Base-by-base conservation (phyloP, 2,797 vertebrate species). In the Clamator glandarius region DNA sequence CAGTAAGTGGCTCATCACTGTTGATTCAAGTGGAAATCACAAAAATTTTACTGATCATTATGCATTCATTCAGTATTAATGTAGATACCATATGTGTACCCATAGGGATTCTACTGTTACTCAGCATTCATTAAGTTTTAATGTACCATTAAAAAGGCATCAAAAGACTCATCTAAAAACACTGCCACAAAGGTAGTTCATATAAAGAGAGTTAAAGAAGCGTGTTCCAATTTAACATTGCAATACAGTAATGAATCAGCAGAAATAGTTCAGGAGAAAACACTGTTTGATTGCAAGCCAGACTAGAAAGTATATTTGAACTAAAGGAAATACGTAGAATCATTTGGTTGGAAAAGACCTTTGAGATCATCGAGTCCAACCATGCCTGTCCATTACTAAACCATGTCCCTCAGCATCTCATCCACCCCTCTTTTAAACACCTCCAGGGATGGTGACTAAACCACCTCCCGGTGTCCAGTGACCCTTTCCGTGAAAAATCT, bases 11-110 rank as follows among this genome's bases (percentile, higher is more conserved):
- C 84, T 92, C 75, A 91, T 89, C 79, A 85, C 35, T 95, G 92
- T 93, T 97, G 96, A 97, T 96, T 97, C 94, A 93, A 94, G 74
- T 97, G 92, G 87, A 96, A 97, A 96, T 93, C 94, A 93, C 63
- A 90, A 88, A 96, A 68, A 51, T 97, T 94, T 96, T 92, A 88
- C 81, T 90, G 83, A 95, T 96, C 89, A 93, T 92, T 95, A 88
- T 88, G 75, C 90, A 96, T 94, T 96, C 93, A 93, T 78, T 96
- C 86, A 83, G 64, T 95, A 88, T 96, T 96, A 93, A 95, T 93
- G 73, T 74, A 87, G 78, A 78, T 90, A 81, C 77, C 87, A 67
- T 93, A 95, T 80, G 39, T 81, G 84, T 94, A 97, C 96, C 85
- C 86, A 87, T 52, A 73, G 92, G 64, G 81, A 90, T 84, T 86